These are phyloP conservation scores for Aphis gossypii DNA, from an alignment of 1,140 invertebrate genomes.

Conservation along the genomic window DNA sequence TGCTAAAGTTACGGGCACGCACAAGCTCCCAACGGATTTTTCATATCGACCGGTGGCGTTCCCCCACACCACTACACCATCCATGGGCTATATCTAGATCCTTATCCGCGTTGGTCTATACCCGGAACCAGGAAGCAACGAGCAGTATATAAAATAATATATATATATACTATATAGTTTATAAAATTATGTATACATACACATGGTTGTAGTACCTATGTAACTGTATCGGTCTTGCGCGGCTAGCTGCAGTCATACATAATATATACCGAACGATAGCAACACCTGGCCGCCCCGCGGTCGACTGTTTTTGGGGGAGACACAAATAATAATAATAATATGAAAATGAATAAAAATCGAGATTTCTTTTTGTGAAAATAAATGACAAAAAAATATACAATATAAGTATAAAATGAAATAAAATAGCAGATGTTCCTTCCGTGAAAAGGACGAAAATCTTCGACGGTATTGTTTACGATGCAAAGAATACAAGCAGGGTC, in stretches of 20 bases:
- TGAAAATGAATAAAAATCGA: constrained; percentile 32
- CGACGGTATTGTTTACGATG: background rate
- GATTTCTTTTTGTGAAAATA: constrained; percentile 29
- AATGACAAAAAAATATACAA: constrained; percentile 11
- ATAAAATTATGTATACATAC: background rate
- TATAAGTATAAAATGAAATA: constrained; percentile 7
- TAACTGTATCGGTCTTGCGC: constrained; percentile 39
- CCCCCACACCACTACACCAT: too few species aligned
- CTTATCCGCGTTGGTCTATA: constrained; percentile 32
- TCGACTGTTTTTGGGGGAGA: background rate
- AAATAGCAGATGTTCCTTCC: constrained; percentile 29
- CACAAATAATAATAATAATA: background rate
- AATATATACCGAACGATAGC: background rate
- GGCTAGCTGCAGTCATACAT: background rate
- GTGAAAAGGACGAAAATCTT: constrained; percentile 36
- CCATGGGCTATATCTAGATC: background rate
- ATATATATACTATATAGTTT: background rate
- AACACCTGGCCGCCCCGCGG: constrained; percentile 23
- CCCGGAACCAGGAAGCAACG: constrained; percentile 43
- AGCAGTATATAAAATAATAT: background rate
- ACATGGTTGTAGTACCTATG: background rate
- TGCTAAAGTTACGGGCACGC: constrained; percentile 7
- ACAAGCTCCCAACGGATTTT: constrained; percentile 45
- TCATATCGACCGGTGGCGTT: background rate
- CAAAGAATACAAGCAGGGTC: background rate